phyloP scores from a whole-genome alignment of 2,888 invertebrate genomes.

The Mycalesis mineus region DNA sequence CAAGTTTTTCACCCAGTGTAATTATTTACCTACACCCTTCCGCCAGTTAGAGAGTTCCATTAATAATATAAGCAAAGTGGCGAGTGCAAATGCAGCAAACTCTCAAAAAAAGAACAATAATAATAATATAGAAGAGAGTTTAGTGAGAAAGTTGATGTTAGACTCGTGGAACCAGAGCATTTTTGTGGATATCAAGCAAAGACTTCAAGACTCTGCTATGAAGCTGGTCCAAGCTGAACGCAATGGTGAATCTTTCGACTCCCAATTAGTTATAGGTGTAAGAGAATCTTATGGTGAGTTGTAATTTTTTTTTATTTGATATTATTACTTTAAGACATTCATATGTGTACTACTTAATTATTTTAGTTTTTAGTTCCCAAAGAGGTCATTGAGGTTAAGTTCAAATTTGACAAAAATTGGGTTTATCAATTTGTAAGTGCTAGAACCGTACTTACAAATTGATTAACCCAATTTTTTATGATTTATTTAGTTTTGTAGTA shows the following conservation, averaged over 20 bases:
- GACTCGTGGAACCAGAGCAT: constrained; percentile 99
- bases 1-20: constrained; percentile 98
- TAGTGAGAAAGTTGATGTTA: constrained; percentile 96
- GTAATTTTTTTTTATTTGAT: not conserved
- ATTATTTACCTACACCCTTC: constrained; percentile 97
- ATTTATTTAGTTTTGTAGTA: no score
- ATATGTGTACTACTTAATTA: not conserved
- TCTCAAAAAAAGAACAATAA: constrained; percentile 73
- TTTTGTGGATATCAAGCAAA: constrained; percentile 95
- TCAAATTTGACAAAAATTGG: no score
- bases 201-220: constrained; percentile 97
- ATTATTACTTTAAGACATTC: not conserved
- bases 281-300: constrained; percentile 94
- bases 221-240: constrained; percentile 97
- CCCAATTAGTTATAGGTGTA: constrained; percentile 97
- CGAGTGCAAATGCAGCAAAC: constrained; percentile 58
- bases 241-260: constrained; percentile 98
- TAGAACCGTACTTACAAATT: no score
- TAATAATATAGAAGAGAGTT: constrained; percentile 88
- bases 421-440: no score
- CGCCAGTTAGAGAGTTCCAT: constrained; percentile 93
- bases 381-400: no score
- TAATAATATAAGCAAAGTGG: constrained; percentile 73
- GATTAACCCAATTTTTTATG: no score
- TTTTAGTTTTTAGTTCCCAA: no score